A percentile compares a stretch with the other conserved stretches of the same genome.
These are phyloP conservation scores for Stichodactyla mertensii DNA, from an alignment of 64 coral and sea anemone genomes.

Conservation along the genomic window DNA sequence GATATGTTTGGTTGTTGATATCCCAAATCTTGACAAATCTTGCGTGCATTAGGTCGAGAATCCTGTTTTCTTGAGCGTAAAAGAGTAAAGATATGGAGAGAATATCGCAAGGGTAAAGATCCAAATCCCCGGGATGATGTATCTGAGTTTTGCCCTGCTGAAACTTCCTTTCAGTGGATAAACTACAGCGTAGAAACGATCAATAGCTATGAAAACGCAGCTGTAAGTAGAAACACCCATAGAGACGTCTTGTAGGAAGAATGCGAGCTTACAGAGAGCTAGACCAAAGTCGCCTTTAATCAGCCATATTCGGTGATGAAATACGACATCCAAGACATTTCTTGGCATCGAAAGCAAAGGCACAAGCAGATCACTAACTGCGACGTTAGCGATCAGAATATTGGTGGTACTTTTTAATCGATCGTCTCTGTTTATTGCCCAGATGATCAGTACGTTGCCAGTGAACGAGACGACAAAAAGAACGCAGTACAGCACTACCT, in stretches of 20 bases:
- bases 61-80: neutral
- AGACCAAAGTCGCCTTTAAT: conserved; percentile 28
- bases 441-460: conserved; percentile 33
- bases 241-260: conserved; percentile 51
- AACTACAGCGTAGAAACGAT: conserved; percentile 55
- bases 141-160: conserved; percentile 25
- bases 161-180: conserved; percentile 40
- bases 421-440: conserved; percentile 28
- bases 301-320: conserved; percentile 28
- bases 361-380: conserved; percentile 47
- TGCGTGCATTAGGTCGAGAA: neutral
- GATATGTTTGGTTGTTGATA: neutral
- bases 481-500: neutral
- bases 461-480: conserved; percentile 14
- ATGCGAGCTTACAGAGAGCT: conserved; percentile 21
- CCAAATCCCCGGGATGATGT: conserved; percentile 24
- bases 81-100: conserved; percentile 16
- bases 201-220: conserved; percentile 45
- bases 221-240: conserved; percentile 53
- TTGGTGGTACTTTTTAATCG: conserved; percentile 45
- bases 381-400: conserved; percentile 48
- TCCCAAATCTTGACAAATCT: neutral
- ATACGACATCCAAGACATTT: conserved; percentile 17
- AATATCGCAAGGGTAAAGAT: neutral
- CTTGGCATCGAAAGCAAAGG: conserved; percentile 42